Percentiles rank a stretch among this genome's conserved stretches.
phyloP scores from a whole-genome alignment of 1,140 invertebrate species.

The Megalonaias nervosa region DNA sequence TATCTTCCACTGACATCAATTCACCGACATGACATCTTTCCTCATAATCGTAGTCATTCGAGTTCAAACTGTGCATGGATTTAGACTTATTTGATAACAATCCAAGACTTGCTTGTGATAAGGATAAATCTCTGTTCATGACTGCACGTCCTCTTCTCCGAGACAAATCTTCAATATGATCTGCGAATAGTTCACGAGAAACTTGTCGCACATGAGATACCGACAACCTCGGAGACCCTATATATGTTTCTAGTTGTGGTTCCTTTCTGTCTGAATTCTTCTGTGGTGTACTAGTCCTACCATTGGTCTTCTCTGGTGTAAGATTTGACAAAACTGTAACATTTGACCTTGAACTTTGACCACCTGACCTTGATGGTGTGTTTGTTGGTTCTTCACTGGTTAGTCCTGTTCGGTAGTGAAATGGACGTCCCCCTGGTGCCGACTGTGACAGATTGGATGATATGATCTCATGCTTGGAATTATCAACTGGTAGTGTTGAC shows the following conservation, averaged over 20 bases:
- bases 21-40: slow-evolving; percentile 35
- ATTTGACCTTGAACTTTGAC: neutral
- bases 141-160: slow-evolving; percentile 29
- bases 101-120: slow-evolving; percentile 38
- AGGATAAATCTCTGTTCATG: slow-evolving; percentile 32
- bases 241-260: slow-evolving; percentile 25
- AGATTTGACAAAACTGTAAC: slow-evolving; percentile 11
- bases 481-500: neutral
- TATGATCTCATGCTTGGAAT: neutral
- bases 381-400: slow-evolving; percentile 8
- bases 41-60: slow-evolving; percentile 36
- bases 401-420: slow-evolving; percentile 13
- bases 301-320: neutral
- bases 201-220: slow-evolving; percentile 31
- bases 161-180: slow-evolving; percentile 36
- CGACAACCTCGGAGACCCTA: slow-evolving; percentile 10
- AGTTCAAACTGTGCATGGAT: slow-evolving; percentile 34
- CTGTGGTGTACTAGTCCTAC: neutral
- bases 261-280: slow-evolving; percentile 11
- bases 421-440: slow-evolving; percentile 14
- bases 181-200: slow-evolving; percentile 30
- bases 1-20: slow-evolving; percentile 29
- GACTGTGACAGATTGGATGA: slow-evolving; percentile 27
- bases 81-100: slow-evolving; percentile 35
- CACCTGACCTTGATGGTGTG: slow-evolving; percentile 1